phyloP scores from a whole-genome alignment of 1,140 invertebrate genomes.

The Oscheius sp. region DNA sequence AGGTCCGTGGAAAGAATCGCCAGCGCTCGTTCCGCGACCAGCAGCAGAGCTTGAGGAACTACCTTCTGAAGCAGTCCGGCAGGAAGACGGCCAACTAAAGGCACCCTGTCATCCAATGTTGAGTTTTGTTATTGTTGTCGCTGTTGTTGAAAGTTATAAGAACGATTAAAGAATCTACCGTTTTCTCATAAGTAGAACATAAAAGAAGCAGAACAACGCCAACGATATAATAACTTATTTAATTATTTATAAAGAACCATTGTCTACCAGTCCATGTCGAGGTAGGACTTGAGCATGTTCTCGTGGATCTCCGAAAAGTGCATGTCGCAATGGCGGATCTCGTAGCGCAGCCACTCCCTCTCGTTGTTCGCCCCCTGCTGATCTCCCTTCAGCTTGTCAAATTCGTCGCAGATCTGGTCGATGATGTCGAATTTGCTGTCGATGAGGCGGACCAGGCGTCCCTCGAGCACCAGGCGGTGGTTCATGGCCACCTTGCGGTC shows the following conservation, averaged over 20 bases:
- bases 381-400: conserved; percentile 39
- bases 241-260: no score
- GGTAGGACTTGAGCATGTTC: conserved; percentile 50
- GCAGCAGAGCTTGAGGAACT: conserved; percentile 50
- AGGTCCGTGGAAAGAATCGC: conserved; percentile 57
- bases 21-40: conserved; percentile 55
- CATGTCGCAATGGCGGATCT: conserved; percentile 49
- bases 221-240: no score
- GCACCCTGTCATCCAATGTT: no score
- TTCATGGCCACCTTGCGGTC: conserved; percentile 39
- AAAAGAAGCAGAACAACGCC: no score
- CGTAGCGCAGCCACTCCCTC: conserved; percentile 48
- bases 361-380: conserved; percentile 36
- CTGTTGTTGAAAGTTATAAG: no score
- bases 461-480: conserved; percentile 51
- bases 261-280: conserved; percentile 54
- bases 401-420: conserved; percentile 45
- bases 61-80: conserved; percentile 52
- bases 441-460: conserved; percentile 38
- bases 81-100: conserved; percentile 15
- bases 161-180: no score
- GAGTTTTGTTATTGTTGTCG: no score
- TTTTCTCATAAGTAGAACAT: no score
- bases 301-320: conserved; percentile 49
- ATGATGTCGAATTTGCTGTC: conserved; percentile 48